These are phyloP conservation scores for Parus major DNA, from an alignment of 2,113 vertebrate genomes.

Conservation along the genomic window DNA sequence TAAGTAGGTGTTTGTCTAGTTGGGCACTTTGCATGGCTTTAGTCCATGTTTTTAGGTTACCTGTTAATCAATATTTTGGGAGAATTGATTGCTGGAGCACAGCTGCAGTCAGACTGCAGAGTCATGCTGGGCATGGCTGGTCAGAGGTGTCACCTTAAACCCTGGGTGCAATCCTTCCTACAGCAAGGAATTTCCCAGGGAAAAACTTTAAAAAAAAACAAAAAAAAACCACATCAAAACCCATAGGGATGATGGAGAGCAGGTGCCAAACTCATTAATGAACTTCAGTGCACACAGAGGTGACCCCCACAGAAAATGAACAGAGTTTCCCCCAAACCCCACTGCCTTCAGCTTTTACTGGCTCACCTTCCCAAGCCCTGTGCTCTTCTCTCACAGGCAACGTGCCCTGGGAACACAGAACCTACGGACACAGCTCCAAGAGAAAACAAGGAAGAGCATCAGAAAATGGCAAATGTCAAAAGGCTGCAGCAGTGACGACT, in stretches of 20 bases:
- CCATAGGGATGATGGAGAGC: neutral
- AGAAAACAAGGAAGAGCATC: neutral
- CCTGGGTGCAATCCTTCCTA: neutral
- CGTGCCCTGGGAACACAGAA: neutral
- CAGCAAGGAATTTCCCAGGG: neutral
- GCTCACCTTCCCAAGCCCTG: neutral
- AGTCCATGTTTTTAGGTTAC: neutral
- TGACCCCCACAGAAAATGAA: neutral
- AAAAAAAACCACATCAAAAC: fast-evolving
- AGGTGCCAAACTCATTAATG: neutral
- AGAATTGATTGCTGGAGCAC: neutral
- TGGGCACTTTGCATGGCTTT: neutral
- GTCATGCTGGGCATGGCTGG: neutral
- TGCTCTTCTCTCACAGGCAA: neutral
- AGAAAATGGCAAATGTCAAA: neutral
- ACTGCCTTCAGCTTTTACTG: neutral
- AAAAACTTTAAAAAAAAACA: neutral
- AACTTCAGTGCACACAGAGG: neutral
- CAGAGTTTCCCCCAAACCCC: neutral
- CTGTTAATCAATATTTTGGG: neutral
- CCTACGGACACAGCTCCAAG: neutral
- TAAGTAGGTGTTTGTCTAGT: neutral
- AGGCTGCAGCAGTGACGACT: neutral
- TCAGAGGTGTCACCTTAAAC: neutral
- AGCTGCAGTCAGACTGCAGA: neutral